Evolutionary conservation across 2,797 vertebrate genomes (phyloP), one percentile per base, ranked within the genome.

Genomic region (Smutsia temminckii): DNA sequence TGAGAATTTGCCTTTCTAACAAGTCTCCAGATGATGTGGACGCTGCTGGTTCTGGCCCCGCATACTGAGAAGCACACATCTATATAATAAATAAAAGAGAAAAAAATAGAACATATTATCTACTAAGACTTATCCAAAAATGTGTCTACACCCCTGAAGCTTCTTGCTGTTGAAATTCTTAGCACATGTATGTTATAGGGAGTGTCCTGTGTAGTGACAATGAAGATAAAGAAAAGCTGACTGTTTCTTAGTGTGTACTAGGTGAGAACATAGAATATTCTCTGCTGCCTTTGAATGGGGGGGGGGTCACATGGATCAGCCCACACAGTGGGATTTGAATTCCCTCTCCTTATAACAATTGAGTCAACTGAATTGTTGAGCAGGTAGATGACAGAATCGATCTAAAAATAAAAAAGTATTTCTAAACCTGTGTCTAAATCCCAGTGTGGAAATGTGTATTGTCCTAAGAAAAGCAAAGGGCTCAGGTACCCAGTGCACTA

Each of bases 261-360:
- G 7, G 42, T 20, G 12, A 72, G 63, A 57, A 59, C 46, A 68
- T 0, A 29, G 66, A 79, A 55, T n/a, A 6, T 12, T 53, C 78
- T 51, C 53, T 74, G 71, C 64, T 86, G 64, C 55, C 21, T 86
- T 40, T 18, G 25, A 61, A 61, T 42, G 79, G 69, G 0, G 2
- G 85, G 83, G 0, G 1, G 85, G 83, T 83, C 69, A 49, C 86
- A 12, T 10, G 57, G 46, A 64, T 17, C 57, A 32, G 63, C 89
- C 57, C 63, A 63, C 78, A 61, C 27, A 23, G n/a, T 32, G 46
- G 79, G 37, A 68, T 93, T 23, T 85, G 92, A 88, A 83, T 74
- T 84, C 72, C 34, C 46, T 83, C 72, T 66, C 63, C 59, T 88
- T 75, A 7, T 17, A 59, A 81, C 46, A 55, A 32, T 1, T 51